Evolutionary conservation across 2,888 invertebrate genomes (phyloP), one percentile per base, ranked within the genome.

Genomic region (Lepidonotus clava): DNA sequence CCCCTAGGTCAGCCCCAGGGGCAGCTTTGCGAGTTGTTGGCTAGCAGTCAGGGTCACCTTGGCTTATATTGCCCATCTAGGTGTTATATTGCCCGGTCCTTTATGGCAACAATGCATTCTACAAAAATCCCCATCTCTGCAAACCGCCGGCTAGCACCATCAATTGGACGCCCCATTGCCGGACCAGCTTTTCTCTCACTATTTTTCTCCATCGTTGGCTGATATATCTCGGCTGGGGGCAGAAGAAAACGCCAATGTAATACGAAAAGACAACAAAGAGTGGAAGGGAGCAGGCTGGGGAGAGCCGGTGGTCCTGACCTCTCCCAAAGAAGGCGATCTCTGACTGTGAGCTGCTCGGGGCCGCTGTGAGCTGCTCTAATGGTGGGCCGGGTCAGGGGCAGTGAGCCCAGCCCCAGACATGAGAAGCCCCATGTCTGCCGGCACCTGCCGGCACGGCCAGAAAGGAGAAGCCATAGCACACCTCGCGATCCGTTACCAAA

Each of bases 91-190:
- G 76, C 38, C 76, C 34, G 21, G 40, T 40, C 38, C 1, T 76
- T 40, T 36, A 76, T 76, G 40, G 76, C 76, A 76, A 76, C 76
- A 76, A 76, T 76, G n/a, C 76, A 76, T 76, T 36, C 38, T n/a
- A 28, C 76, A 76, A 76, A 76, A 76, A 76, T 53, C 11, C 61
- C 24, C 36, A 38, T 40, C 76, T 76, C 40, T 40, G 40, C 76
- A 76, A 76, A 76, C 76, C 67, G 18, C 67, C 76, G 38, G 34
- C 76, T 38, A 76, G 38, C 38, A 76, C 76, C 76, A 76, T 76
- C 76, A 40, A 76, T 76, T 34, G 76, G 28, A 36, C 38, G 40
- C 2, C 76, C 40, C 76, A 76, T 76, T 24, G 38, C 76, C 38
- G 18, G 36, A 24, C 4, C 38, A 21, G 76, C 21, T n/a, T 4